phyloP scores from a whole-genome alignment of 2,797 vertebrate species.

The Mareca strepera region DNA sequence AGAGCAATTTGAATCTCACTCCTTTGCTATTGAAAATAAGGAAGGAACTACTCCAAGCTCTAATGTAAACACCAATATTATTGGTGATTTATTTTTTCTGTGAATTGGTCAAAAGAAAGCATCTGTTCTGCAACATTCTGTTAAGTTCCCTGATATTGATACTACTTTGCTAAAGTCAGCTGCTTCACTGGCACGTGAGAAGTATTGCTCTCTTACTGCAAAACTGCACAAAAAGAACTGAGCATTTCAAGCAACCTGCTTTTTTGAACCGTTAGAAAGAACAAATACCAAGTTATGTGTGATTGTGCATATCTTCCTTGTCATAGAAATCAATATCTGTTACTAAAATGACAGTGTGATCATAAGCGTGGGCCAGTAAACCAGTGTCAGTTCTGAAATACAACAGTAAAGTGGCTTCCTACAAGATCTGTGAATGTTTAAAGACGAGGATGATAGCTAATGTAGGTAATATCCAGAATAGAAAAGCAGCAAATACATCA shows the following conservation, averaged over 20 bases:
- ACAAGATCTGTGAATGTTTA: not conserved
- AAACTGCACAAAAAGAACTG: not conserved
- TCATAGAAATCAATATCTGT: not conserved
- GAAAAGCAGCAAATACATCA: rapidly evolving
- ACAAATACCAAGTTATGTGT: not conserved
- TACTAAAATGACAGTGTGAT: not conserved
- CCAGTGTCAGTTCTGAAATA: not conserved
- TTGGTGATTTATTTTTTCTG: not conserved
- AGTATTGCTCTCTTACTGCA: not conserved
- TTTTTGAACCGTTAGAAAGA: no score
- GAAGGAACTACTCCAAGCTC: not conserved
- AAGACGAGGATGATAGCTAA: not conserved
- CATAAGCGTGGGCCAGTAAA: not conserved
- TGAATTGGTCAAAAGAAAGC: not conserved
- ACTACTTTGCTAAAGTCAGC: not conserved
- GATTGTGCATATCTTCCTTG: not conserved
- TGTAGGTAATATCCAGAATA: not conserved
- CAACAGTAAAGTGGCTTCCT: not conserved
- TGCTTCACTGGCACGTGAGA: not conserved
- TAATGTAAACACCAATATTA: not conserved
- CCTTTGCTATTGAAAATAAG: not conserved
- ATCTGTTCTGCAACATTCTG: not conserved
- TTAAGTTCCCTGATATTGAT: not conserved
- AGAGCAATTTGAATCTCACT: not conserved
- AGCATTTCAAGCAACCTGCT: not conserved